Base-by-base conservation (phyloP, 2,797 vertebrate species). In the Alectoris magna region DNA sequence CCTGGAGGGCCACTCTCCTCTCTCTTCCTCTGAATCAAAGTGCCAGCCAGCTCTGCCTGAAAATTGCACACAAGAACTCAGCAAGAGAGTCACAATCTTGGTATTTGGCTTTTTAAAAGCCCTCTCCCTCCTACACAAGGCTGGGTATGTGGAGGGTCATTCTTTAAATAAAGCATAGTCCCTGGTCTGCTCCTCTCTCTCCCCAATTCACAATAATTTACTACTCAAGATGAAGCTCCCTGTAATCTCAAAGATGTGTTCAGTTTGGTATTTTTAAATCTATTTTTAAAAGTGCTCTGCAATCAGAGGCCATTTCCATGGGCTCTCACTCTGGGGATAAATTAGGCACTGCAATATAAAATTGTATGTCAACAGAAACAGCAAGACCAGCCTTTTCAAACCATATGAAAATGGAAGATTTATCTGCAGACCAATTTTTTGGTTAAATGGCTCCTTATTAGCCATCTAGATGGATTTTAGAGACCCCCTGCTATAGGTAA, bases 201-300 rank as follows among this genome's bases (percentile, higher is more conserved):
- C 79, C 92, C 92, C 94, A 96, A 88, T 97, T 97, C 96, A 94
- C 95, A 96, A 95, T 95, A 97, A 97, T 97, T 97, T 97, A 93
- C 96, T 94, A 92, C 88, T 96, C 93, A 91, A 94, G 95, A 96
- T 90, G 94, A 96, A 97, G 93, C 94, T 96, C 95, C 81, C 96
- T 95, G 93, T 96, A 97, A 97, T 97, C 96, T 97, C 84, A 94
- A 91, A 97, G 95, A 97, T 95, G 95, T 94, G 91, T 92, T 95
- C 93, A 48, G 95, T 95, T 96, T 96, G 95, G 94, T 96, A 95
- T 96, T 97, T 97, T 96, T 94, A 94, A 95, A 96, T 96, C 95
- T 88, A 94, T 97, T 97, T 96, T 96, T 93, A 97, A 97, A 96
- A 97, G 93, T 95, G 96, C 96, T 96, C 96, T 94, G 94, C 95